Conservation (phyloP, 2,113 vertebrate species). For the Paedocypris sp. region DNA sequence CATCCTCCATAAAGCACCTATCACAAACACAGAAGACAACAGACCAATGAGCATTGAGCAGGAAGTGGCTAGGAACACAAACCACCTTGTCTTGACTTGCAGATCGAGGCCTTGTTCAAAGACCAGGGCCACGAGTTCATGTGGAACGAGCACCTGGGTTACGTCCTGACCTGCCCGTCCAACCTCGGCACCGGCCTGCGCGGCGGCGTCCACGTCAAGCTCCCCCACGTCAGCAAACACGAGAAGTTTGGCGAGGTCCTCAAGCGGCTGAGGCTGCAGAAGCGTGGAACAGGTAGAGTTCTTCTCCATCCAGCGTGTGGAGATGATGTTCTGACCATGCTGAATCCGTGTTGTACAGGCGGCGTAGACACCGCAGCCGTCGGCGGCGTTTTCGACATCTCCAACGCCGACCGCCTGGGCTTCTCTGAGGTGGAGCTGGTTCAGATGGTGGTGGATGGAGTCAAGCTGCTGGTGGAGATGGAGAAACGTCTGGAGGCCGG, state of each 20-base stretch:
- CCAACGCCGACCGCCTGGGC: conserved; percentile 87
- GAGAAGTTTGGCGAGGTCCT: conserved; percentile 81
- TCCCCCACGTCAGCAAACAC: conserved; percentile 80
- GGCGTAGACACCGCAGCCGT: conserved; percentile 93
- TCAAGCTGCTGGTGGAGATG: conserved; percentile 85
- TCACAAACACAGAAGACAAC: no score
- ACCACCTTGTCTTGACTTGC: neutral
- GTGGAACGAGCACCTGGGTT: conserved; percentile 94
- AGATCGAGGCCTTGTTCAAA: conserved; percentile 88
- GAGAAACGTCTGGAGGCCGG: conserved; percentile 83
- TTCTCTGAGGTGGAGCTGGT: conserved; percentile 94
- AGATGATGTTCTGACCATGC: neutral
- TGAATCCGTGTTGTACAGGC: conserved; percentile 57
- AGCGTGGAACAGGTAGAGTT: conserved; percentile 79
- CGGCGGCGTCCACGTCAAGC: conserved; percentile 84
- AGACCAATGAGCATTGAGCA: neutral
- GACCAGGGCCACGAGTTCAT: conserved; percentile 83
- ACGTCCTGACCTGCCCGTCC: conserved; percentile 87
- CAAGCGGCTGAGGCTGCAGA: conserved; percentile 85
- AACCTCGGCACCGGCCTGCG: conserved; percentile 91
- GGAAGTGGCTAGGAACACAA: neutral
- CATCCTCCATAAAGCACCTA: no score
- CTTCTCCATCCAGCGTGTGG: neutral
- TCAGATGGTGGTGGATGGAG: conserved; percentile 93
- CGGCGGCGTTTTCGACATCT: conserved; percentile 87